phyloP scores from a whole-genome alignment of 2,888 invertebrate species.

The Macaria notata region DNA sequence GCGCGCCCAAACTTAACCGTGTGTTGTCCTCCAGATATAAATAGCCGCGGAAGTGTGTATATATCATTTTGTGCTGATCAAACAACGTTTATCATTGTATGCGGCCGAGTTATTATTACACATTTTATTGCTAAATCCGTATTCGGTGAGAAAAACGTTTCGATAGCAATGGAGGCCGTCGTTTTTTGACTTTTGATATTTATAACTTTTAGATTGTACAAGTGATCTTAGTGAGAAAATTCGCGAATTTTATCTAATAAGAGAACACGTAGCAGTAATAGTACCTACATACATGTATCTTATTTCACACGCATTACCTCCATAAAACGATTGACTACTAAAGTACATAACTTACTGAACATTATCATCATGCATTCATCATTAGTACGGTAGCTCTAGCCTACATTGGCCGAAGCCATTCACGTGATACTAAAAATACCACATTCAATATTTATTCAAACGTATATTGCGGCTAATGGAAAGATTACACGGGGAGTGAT shows the following conservation, averaged over 20 bases:
- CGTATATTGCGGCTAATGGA: slow-evolving; percentile 36
- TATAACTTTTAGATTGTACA: no score
- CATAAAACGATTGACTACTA: slow-evolving; percentile 4
- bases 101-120: slow-evolving; percentile 33
- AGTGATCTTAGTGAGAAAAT: no score
- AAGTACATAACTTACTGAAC: slow-evolving; percentile 7
- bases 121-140: slow-evolving; percentile 20
- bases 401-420: slow-evolving; percentile 26
- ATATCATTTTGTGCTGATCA: slow-evolving; percentile 58
- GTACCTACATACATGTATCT: no score
- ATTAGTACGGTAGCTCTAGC: slow-evolving; percentile 24
- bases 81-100: slow-evolving; percentile 50
- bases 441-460: slow-evolving; percentile 38
- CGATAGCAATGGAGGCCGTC: no score
- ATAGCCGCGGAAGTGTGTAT: slow-evolving; percentile 60
- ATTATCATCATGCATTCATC: slow-evolving; percentile 11
- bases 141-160: slow-evolving; percentile 8
- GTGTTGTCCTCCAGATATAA: slow-evolving; percentile 52
- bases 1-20: slow-evolving; percentile 44
- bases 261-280: no score
- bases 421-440: slow-evolving; percentile 29
- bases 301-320: slow-evolving; percentile 5
- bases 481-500: slow-evolving; percentile 32
- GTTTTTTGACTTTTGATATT: no score
- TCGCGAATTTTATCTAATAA: no score